Conservation (phyloP, 2,797 vertebrate species). For the Lagodon rhomboides region DNA sequence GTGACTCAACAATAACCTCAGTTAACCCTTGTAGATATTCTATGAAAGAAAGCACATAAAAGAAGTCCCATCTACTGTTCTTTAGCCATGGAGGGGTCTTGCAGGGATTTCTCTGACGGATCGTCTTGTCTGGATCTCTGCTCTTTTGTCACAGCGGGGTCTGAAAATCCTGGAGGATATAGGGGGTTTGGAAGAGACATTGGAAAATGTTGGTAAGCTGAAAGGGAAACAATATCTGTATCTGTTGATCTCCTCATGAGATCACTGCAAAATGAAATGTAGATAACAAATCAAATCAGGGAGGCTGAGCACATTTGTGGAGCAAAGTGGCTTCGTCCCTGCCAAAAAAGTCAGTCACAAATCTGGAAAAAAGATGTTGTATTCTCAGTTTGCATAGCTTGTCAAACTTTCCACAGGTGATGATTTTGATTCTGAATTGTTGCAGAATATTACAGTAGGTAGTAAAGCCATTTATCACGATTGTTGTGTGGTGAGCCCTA, state of each 20-base stretch:
- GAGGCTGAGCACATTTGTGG: constrained; percentile 38
- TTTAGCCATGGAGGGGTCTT: constrained; percentile 46
- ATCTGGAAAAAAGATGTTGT: constrained; percentile 11
- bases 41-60: constrained; percentile 23
- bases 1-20: constrained; percentile 39
- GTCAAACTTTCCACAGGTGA: constrained; percentile 17
- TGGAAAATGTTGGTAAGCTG: constrained; percentile 47
- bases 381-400: neutral
- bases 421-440: neutral
- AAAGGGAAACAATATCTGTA: constrained; percentile 49
- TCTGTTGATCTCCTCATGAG: constrained; percentile 49
- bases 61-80: constrained; percentile 55
- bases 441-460: neutral
- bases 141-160: constrained; percentile 87
- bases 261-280: constrained; percentile 52
- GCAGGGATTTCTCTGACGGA: constrained; percentile 59
- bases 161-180: constrained; percentile 87
- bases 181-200: constrained; percentile 54
- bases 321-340: constrained; percentile 20
- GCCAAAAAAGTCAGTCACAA: constrained; percentile 38
- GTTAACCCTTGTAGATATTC: constrained; percentile 28
- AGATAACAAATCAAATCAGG: constrained; percentile 69
- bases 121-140: constrained; percentile 84
- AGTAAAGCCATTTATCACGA: neutral
- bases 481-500: neutral